Conservation (phyloP, 1,140 invertebrate genomes). For the Carposina sasakii region DNA sequence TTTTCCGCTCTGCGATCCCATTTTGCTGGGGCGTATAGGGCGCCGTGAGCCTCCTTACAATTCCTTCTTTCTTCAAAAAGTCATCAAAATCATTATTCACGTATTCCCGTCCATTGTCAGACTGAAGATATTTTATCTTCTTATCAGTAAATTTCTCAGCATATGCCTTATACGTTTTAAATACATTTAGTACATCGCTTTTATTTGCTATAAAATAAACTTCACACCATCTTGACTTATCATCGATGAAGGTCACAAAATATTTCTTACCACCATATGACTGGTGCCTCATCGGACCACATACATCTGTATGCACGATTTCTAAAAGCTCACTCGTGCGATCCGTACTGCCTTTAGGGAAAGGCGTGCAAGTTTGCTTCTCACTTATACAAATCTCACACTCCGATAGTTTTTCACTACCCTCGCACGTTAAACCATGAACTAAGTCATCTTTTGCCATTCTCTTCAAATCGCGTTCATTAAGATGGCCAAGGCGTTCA, state of each 20-base stretch:
- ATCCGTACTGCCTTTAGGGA: background rate
- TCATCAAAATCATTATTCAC: conserved; percentile 4
- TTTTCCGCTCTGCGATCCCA: conserved; percentile 53
- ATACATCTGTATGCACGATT: conserved; percentile 31
- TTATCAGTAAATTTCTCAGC: conserved; percentile 2
- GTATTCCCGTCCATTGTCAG: conserved; percentile 16
- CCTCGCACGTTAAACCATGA: too few relatives aligned
- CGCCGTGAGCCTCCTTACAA: conserved; percentile 17
- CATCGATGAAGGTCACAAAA: conserved; percentile 39
- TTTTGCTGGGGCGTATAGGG: conserved; percentile 60
- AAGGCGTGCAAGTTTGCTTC: background rate
- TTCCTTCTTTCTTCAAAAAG: conserved; percentile 2
- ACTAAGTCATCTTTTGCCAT: too few relatives aligned
- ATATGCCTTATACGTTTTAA: conserved; percentile 25
- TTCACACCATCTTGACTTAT: conserved; percentile 31
- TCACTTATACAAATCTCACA: background rate
- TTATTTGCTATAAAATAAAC: conserved; percentile 54
- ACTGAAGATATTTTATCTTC: conserved; percentile 5
- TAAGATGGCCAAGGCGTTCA: too few relatives aligned
- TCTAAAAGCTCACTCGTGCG: conserved; percentile 14
- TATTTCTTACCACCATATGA: conserved; percentile 25
- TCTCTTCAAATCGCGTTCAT: too few relatives aligned
- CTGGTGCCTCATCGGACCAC: conserved; percentile 22
- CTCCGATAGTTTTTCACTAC: too few relatives aligned
- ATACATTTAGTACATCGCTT: conserved; percentile 36